These are phyloP conservation scores for Cataglyphis albicans DNA, from an alignment of 2,888 invertebrate species.

Conservation along the genomic window DNA sequence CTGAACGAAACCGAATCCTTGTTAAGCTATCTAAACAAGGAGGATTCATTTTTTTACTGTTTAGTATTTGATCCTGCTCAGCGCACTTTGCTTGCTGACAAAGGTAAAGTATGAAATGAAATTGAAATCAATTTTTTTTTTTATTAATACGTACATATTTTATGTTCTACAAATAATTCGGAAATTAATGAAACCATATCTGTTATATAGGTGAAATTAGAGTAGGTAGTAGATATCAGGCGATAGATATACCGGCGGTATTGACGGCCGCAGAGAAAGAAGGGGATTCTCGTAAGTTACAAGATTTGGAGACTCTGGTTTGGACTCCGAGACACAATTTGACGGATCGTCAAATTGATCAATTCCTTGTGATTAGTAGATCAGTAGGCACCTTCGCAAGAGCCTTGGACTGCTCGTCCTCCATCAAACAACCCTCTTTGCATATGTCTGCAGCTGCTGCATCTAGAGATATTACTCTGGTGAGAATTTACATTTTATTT, in stretches of 20 bases:
- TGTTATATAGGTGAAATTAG: slow-evolving; percentile 87
- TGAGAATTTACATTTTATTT: slow-evolving; percentile 79
- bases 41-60: slow-evolving; percentile 99
- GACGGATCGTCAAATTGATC: slow-evolving; percentile 98
- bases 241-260: slow-evolving; percentile 89
- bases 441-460: slow-evolving; percentile 99
- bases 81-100: slow-evolving; percentile 99
- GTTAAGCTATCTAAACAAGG: slow-evolving; percentile 98
- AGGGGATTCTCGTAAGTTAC: slow-evolving; percentile 89
- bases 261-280: slow-evolving; percentile 85
- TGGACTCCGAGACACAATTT: slow-evolving; percentile 98
- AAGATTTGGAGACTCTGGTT: slow-evolving; percentile 95
- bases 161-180: neutral
- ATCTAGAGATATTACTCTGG: slow-evolving; percentile 98
- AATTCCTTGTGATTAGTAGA: slow-evolving; percentile 97
- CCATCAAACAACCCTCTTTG: slow-evolving; percentile 98
- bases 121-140: neutral
- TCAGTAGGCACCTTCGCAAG: slow-evolving; percentile 99
- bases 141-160: slow-evolving; percentile 10
- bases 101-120: slow-evolving; percentile 88
- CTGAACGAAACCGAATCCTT: slow-evolving; percentile 99
- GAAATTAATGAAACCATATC: neutral
- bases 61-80: slow-evolving; percentile 99
- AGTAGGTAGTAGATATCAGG: slow-evolving; percentile 98
- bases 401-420: slow-evolving; percentile 99